Evolutionary conservation across 2,888 invertebrate genomes (phyloP).

Genomic region (Phrixothrix hirtus): DNA sequence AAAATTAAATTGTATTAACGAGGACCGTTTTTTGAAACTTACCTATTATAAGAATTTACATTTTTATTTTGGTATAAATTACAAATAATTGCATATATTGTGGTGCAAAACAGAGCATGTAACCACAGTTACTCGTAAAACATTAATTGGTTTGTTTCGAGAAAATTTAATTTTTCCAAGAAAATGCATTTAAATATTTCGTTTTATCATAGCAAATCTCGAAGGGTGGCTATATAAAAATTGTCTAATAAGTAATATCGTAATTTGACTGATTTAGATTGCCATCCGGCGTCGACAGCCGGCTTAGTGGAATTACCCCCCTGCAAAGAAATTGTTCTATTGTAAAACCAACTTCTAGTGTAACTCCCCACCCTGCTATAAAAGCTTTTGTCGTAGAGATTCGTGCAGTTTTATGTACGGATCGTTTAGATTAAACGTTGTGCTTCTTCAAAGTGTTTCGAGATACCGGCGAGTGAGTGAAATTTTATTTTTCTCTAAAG

Average conservation of each 20-base stretch:
- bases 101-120: conserved; percentile 19
- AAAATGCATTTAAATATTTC: too few relatives aligned
- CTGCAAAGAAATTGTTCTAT: conserved; percentile 16
- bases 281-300: not conserved
- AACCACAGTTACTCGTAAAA: conserved; percentile 3
- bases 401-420: conserved; percentile 16
- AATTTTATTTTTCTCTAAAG: too few relatives aligned
- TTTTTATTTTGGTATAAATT: conserved; percentile 15
- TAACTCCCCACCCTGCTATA: conserved; percentile 36
- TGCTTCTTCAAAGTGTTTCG: not conserved
- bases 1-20: not conserved
- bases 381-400: conserved; percentile 15
- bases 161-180: too few relatives aligned
- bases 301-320: conserved; percentile 8
- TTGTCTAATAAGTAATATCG: too few relatives aligned
- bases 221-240: too few relatives aligned
- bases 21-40: too few relatives aligned
- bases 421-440: too few relatives aligned
- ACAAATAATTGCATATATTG: conserved; percentile 7
- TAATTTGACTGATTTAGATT: too few relatives aligned
- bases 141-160: not conserved
- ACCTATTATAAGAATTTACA: not conserved
- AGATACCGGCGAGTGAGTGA: not conserved
- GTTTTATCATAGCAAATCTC: too few relatives aligned
- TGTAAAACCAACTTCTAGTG: conserved; percentile 31